Base-by-base conservation (phyloP, 2,888 invertebrate genomes). In the Lepetodrilus schrolli region DNA sequence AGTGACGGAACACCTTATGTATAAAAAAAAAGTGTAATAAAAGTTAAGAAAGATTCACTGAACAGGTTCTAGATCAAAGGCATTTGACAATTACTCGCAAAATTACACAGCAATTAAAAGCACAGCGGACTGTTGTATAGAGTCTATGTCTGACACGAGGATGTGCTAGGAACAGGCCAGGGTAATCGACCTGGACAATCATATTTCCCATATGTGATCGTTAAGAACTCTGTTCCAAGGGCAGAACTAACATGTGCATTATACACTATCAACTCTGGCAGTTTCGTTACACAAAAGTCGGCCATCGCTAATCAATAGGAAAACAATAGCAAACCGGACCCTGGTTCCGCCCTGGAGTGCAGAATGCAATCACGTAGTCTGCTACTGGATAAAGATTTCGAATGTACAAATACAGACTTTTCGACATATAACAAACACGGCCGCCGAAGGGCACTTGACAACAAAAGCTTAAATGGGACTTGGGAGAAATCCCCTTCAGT, bases 341-440 rank as follows among this genome's bases (percentile, higher is more conserved):
- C 13, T 5, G 13, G 26, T 68, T 68, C 30, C 68, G 38, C 47
- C 47, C 68, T 23, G 47, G 26, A 68, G 68, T 68, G 47, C 47
- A 13, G 17, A 68, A 68, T 23, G 47, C 47, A 47, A 68, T 68
- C 38, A 47, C 43, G 23, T 30, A 43, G 5, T 43, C 68, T n/a
- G 17, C n/a, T 38, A 17, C n/a, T 21, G 26, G 13, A 68, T 38
- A 68, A 47, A 68, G 38, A 68, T 68, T 30, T 21, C 21, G 21
- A 68, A 68, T 68, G 68, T 68, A 68, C 68, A 68, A 68, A 68
- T 34, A 68, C 20, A 68, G 68, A 68, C 68, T 68, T 68, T 68
- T 38, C 43, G 68, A 68, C 68, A 68, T 47, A 43, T 23, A 26
- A 47, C 68, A 68, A 68, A 68, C 47, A 68, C 26, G 13, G 47